Base-by-base conservation (phyloP, 2,888 invertebrate species). In the Tetramorium bicarinatum region DNA sequence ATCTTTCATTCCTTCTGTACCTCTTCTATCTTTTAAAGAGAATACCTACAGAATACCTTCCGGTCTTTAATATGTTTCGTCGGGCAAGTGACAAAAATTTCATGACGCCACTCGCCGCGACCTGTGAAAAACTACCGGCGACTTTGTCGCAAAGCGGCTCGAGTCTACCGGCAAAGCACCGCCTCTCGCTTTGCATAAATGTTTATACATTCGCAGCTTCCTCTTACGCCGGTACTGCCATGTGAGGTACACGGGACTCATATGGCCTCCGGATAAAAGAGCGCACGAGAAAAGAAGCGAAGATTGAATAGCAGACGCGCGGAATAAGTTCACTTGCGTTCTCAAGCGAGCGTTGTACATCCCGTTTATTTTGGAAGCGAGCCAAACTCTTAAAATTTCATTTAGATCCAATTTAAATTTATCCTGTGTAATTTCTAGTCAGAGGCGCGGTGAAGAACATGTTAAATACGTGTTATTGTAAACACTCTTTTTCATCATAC, bases 171-270 rank as follows among this genome's bases (percentile, higher is more conserved):
- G 62, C 62, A 61, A 69, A 77, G 75, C 74, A 21, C 59, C 38
- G 71, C 49, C 64, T 64, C 75, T 67, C 72, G 81, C 64, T 87
- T 90, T 87, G 84, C 88, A 84, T 88, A 88, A 89, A 89, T 87
- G 88, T 89, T 88, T 87, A 87, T 85, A 87, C 87, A 85, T 84
- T 84, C 87, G 84, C 56, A 56, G 86, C 84, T 87, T 85, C 85
- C 86, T 89, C 85, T 87, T 67, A 62, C 80, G 77, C 64, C 64
- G 25, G 59, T 74, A 67, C 11, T 61, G 44, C n/a, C 72, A 29
- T 56, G 69, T n/a, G 74, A 34, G 62, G 82, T 80, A 62, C 71
- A 72, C 81, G 77, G 47, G 80, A 49, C 83, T 86, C 82, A 80
- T 82, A 85, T 72, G 72, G 41, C 38, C 34, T 25, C 44, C n/a